These are phyloP conservation scores for Oxygymnocypris stewartii DNA, from an alignment of 2,113 vertebrate genomes.

Conservation along the genomic window DNA sequence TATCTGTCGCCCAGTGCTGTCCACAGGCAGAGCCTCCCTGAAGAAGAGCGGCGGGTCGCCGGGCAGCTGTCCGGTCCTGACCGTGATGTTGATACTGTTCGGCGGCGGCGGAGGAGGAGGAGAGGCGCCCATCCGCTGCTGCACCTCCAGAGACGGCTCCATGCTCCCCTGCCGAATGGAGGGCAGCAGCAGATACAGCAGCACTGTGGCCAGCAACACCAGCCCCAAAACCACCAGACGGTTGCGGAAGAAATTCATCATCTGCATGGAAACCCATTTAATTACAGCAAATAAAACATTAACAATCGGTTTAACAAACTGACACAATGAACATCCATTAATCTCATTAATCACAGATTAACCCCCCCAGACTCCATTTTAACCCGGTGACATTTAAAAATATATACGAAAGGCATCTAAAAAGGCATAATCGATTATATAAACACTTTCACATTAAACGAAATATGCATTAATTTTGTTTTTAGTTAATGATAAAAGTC, in stretches of 20 bases:
- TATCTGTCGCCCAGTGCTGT: constrained; percentile 65
- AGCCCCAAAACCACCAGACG: constrained; percentile 80
- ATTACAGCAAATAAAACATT: neutral
- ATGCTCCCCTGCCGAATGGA: constrained; percentile 74
- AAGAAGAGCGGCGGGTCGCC: constrained; percentile 85
- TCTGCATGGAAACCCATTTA: constrained; percentile 50
- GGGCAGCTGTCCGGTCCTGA: constrained; percentile 73
- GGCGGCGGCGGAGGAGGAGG: constrained; percentile 57
- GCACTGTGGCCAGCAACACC: constrained; percentile 78
- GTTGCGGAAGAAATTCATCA: constrained; percentile 78
- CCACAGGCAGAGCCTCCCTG: constrained; percentile 80
- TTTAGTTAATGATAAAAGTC: neutral
- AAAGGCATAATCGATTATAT: neutral
- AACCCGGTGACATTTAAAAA: neutral
- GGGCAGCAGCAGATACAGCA: constrained; percentile 85
- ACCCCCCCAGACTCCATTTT: neutral
- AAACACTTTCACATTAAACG: neutral
- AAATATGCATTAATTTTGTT: neutral
- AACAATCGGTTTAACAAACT: neutral
- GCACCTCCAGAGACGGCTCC: constrained; percentile 69
- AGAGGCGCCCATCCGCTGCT: constrained; percentile 64
- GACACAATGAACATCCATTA: neutral
- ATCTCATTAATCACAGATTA: constrained; percentile 23
- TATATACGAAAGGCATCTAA: neutral
- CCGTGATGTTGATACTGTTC: constrained; percentile 70